phyloP scores from a whole-genome alignment of 1,140 invertebrate genomes.

The Drosophila persimilis region DNA sequence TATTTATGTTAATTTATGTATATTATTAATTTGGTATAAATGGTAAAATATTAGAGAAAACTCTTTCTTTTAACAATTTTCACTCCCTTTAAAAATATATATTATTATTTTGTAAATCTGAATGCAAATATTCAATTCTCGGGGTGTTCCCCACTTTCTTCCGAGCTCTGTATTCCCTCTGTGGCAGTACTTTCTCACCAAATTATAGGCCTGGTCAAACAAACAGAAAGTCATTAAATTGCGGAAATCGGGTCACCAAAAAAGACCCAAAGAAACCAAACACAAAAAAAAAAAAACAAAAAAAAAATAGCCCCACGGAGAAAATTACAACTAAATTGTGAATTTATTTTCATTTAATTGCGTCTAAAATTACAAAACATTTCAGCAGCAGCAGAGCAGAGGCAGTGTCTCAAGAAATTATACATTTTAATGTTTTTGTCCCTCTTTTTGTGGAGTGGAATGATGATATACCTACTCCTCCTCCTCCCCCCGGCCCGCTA shows the following conservation, averaged over 20 bases:
- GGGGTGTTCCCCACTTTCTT: constrained; percentile 8
- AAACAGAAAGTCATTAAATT: constrained; percentile 79
- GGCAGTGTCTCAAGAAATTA: constrained; percentile 45
- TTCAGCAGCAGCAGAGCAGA: constrained; percentile 5
- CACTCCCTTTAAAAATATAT: no score
- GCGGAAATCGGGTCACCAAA: constrained; percentile 79
- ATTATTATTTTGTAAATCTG: no score
- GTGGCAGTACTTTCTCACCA: constrained; percentile 54
- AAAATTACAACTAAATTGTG: constrained; percentile 75
- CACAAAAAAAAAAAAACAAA: constrained; percentile 26
- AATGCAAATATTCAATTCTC: background rate
- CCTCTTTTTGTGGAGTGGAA: constrained; percentile 18
- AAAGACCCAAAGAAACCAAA: constrained; percentile 27
- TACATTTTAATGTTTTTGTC: constrained; percentile 67
- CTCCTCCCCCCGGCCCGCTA: background rate
- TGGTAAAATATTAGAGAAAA: no score
- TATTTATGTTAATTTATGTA: no score
- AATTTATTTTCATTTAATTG: constrained; percentile 81
- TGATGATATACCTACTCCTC: constrained; percentile 37
- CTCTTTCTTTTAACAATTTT: no score
- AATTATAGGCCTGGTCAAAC: constrained; percentile 73
- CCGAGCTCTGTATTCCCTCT: constrained; percentile 17
- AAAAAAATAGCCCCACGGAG: constrained; percentile 40
- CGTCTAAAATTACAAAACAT: constrained; percentile 73
- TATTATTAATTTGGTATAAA: no score